Evolutionary conservation across 1,140 invertebrate species (phyloP).

Genomic region (Bursaphelenchus mucronatus): DNA sequence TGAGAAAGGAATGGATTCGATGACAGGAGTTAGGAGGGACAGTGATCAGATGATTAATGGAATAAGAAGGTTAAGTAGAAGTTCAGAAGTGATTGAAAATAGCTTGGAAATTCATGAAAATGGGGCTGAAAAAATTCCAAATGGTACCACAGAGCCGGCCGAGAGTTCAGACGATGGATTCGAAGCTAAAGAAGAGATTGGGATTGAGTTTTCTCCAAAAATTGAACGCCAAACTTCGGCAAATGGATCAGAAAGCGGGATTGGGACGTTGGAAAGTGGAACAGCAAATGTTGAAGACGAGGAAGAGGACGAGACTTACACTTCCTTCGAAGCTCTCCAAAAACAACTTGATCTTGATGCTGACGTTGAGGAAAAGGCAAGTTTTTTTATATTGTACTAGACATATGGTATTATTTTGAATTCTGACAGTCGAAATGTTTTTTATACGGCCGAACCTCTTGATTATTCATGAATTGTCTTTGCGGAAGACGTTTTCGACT

Average conservation of each 20-base stretch:
- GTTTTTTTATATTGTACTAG: slow-evolving; percentile 6
- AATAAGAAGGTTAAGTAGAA: too few species aligned
- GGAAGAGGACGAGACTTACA: slow-evolving; percentile 9
- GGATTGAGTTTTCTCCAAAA: slow-evolving; percentile 1
- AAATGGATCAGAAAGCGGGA: slow-evolving; percentile 4
- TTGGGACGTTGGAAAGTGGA: neutral
- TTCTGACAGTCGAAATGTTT: neutral
- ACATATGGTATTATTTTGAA: slow-evolving; percentile 1
- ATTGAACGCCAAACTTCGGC: slow-evolving; percentile 10
- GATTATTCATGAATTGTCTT: neutral
- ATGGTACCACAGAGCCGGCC: neutral
- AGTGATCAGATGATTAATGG: too few species aligned
- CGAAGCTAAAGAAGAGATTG: neutral
- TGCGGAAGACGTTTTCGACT: neutral
- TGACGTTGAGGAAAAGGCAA: neutral
- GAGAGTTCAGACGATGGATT: neutral
- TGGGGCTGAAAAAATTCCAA: too few species aligned
- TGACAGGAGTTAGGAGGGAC: too few species aligned
- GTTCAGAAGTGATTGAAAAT: too few species aligned
- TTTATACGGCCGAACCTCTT: slow-evolving; percentile 5
- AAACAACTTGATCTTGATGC: slow-evolving; percentile 13
- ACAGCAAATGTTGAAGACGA: neutral
- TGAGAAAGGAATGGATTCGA: too few species aligned
- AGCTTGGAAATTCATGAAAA: too few species aligned
- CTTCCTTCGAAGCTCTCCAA: slow-evolving; percentile 10